Conservation (phyloP, 2,113 vertebrate species). For the Synchiropus splendidus region DNA sequence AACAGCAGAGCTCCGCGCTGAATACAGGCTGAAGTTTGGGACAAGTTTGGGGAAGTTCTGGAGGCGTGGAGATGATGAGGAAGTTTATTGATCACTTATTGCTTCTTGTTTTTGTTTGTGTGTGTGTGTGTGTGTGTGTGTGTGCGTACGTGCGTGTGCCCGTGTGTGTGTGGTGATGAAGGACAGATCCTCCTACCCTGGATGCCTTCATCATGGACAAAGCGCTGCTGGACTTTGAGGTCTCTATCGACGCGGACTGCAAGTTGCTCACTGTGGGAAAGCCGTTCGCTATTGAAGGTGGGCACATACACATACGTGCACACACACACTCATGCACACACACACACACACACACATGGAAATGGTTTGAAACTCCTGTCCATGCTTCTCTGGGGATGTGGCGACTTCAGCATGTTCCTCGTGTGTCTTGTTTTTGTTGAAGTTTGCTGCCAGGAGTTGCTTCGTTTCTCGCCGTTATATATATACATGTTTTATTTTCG, state of each 20-base stretch:
- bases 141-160: too few relatives aligned
- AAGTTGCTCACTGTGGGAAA: slow-evolving; percentile 93
- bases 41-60: background rate
- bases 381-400: too few relatives aligned
- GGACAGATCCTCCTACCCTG: background rate
- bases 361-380: too few relatives aligned
- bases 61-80: background rate
- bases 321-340: slow-evolving; percentile 3
- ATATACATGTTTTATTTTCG: too few relatives aligned
- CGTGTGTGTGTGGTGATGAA: background rate
- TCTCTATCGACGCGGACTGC: slow-evolving; percentile 92
- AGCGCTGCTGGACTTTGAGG: slow-evolving; percentile 93
- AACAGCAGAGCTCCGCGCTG: slow-evolving; percentile 13
- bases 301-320: slow-evolving; percentile 4
- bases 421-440: too few relatives aligned
- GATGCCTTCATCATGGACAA: slow-evolving; percentile 85
- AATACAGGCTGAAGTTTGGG: too few relatives aligned
- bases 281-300: slow-evolving; percentile 96
- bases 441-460: too few relatives aligned
- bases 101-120: background rate
- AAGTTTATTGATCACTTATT: background rate
- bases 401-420: too few relatives aligned
- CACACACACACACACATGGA: background rate
- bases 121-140: background rate
- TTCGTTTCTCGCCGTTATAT: too few relatives aligned